Conservation (phyloP, 1,140 invertebrate species). For the Coenobita brevimanus region DNA sequence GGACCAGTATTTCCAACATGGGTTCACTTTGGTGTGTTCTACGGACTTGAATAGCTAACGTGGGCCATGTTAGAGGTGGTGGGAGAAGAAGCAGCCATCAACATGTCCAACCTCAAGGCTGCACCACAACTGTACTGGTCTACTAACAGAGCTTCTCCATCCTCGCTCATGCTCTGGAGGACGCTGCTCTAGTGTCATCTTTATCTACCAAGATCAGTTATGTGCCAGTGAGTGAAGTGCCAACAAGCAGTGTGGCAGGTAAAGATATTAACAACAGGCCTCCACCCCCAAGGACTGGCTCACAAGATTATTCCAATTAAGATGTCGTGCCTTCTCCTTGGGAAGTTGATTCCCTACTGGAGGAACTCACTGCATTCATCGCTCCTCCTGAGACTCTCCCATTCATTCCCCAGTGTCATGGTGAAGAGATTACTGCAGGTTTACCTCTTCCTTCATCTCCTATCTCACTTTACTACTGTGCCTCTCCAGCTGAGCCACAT, state of each 20-base stretch:
- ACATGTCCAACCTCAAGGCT: slow-evolving; percentile 39
- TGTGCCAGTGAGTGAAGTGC: background rate
- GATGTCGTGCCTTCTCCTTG: slow-evolving; percentile 13
- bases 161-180: slow-evolving; percentile 44
- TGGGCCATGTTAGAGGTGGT: slow-evolving; percentile 56
- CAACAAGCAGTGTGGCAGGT: background rate
- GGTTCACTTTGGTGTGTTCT: slow-evolving; percentile 62
- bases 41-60: slow-evolving; percentile 45
- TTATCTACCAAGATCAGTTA: slow-evolving; percentile 28
- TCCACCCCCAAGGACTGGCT: slow-evolving; percentile 22
- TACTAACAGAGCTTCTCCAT: slow-evolving; percentile 32
- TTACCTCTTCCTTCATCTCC: background rate
- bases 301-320: background rate
- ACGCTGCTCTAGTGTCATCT: slow-evolving; percentile 32
- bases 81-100: slow-evolving; percentile 42
- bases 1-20: slow-evolving; percentile 46
- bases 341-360: slow-evolving; percentile 4
- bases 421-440: background rate
- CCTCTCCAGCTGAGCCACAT: background rate
- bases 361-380: background rate
- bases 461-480: background rate
- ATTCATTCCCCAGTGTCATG: background rate
- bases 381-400: background rate
- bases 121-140: slow-evolving; percentile 52
- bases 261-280: slow-evolving; percentile 28